A percentile compares a stretch with the other conserved stretches of the same genome.
Conservation (phyloP, 1,140 invertebrate genomes). For the Hermetia illucens region DNA sequence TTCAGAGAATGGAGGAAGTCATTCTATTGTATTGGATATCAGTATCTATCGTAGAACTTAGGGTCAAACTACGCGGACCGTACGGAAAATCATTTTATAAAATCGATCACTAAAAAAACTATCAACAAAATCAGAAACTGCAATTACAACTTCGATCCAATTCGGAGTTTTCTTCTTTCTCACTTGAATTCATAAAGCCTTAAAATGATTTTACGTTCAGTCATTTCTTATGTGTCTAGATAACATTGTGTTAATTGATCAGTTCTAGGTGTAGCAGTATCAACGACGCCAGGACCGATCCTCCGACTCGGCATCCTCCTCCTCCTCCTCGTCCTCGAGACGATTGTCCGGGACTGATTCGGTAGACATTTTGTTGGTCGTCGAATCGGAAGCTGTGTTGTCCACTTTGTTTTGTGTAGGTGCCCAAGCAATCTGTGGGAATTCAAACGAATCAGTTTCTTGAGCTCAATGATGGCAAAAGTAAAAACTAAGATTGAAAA, state of each 20-base stretch:
- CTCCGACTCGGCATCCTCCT: constrained; percentile 22
- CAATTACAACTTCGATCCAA: too few species aligned
- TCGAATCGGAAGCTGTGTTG: not conserved
- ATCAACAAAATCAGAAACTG: too few species aligned
- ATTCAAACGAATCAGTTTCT: not conserved
- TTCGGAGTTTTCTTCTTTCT: too few species aligned
- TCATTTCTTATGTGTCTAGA: too few species aligned
- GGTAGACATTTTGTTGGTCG: constrained; percentile 9
- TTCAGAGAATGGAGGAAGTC: too few species aligned
- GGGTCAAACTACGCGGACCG: too few species aligned
- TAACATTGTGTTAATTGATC: not conserved
- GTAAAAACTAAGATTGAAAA: not conserved
- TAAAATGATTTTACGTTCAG: too few species aligned
- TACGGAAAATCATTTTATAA: too few species aligned
- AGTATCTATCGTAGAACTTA: too few species aligned
- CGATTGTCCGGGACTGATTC: constrained; percentile 25
- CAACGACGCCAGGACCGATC: constrained; percentile 31
- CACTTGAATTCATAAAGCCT: too few species aligned
- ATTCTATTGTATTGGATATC: too few species aligned
- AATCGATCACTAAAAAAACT: too few species aligned
- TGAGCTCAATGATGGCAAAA: not conserved
- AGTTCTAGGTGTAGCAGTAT: constrained; percentile 13
- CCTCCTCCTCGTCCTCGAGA: constrained; percentile 28
- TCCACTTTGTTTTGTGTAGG: constrained; percentile 10
- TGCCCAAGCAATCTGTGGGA: constrained; percentile 22